Conservation (phyloP, 92 coral and sea anemone genomes). For the Zoanthus gigantus region DNA sequence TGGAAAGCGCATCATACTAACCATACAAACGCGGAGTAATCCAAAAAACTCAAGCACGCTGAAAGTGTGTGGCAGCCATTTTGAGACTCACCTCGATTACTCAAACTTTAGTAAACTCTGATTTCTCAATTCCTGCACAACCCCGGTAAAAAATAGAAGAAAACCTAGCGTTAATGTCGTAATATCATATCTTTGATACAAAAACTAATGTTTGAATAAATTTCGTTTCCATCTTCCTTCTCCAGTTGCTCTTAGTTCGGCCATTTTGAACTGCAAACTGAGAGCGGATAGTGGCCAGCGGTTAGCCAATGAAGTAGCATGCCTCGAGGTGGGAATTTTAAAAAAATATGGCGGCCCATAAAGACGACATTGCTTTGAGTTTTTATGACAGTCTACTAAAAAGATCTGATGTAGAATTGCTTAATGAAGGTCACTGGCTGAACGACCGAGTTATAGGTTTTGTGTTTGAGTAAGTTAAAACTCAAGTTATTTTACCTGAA, state of each 20-base stretch:
- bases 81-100: constrained; percentile 49
- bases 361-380: constrained; percentile 77
- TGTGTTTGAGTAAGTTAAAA: constrained; percentile 88
- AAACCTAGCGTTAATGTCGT: constrained; percentile 5
- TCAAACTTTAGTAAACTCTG: constrained; percentile 25
- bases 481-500: not conserved
- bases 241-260: constrained; percentile 52
- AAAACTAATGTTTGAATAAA: constrained; percentile 7
- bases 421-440: constrained; percentile 90
- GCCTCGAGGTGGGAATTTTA: constrained; percentile 34
- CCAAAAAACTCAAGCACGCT: constrained; percentile 41
- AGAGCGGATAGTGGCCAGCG: constrained; percentile 60
- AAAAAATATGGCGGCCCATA: constrained; percentile 72
- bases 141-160: constrained; percentile 4
- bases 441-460: constrained; percentile 94
- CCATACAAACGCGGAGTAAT: not conserved
- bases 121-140: constrained; percentile 22
- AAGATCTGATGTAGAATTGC: constrained; percentile 83
- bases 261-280: constrained; percentile 44
- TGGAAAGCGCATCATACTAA: not conserved
- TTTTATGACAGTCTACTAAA: constrained; percentile 92
- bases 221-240: constrained; percentile 1
- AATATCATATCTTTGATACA: constrained; percentile 24
- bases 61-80: constrained; percentile 55
- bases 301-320: constrained; percentile 33